Percentiles rank a stretch among this genome's conserved stretches.
phyloP scores from a whole-genome alignment of 2,797 vertebrate species.

The Sorex maritimensis region DNA sequence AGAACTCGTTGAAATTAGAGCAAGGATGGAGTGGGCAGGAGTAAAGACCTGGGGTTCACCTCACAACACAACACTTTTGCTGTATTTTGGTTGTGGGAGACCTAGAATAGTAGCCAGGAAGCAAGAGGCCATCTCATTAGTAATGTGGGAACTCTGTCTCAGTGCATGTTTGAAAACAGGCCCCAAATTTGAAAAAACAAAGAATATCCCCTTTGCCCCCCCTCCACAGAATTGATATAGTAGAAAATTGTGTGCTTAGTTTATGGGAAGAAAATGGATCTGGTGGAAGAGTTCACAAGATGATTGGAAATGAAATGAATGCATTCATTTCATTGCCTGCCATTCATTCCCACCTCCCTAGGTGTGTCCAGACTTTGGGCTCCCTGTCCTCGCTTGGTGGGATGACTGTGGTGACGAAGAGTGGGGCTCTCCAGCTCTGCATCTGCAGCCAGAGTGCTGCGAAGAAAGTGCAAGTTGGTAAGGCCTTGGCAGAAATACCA shows the following conservation, averaged over 20 bases:
- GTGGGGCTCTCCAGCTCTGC: neutral
- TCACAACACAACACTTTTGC: neutral
- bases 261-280: too few species aligned
- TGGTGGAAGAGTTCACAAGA: fast-evolving
- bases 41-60: neutral
- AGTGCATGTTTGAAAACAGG: neutral
- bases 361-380: neutral
- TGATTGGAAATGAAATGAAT: fast-evolving
- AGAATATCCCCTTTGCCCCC: too few species aligned
- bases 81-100: neutral
- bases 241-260: too few species aligned
- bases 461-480: neutral
- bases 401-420: fast-evolving
- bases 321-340: fast-evolving
- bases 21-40: fast-evolving
- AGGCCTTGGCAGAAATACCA: neutral
- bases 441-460: too few species aligned
- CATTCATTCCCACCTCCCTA: neutral
- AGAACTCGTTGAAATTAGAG: neutral
- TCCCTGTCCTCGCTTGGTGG: fast-evolving
- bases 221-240: too few species aligned
- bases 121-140: neutral
- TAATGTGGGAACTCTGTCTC: neutral
- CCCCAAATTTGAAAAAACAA: neutral
- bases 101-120: too few species aligned